Evolutionary conservation across 2,888 invertebrate genomes (phyloP), one percentile per base, ranked within the genome.

Genomic region (Subacronicta megacephala): DNA sequence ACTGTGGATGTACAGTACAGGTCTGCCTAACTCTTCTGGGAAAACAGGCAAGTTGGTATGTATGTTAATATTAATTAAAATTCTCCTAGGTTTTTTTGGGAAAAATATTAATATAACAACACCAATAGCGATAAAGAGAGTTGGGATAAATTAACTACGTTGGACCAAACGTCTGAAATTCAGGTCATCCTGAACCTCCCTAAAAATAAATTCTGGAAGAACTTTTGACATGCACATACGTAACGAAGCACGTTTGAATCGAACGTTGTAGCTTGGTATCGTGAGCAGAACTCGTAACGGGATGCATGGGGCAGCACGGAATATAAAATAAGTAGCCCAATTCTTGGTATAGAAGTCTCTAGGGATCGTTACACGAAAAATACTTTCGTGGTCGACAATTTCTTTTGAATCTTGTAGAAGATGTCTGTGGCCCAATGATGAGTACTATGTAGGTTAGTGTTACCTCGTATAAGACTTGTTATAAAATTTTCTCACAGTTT

Each of bases 301-400:
- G 16, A 41, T 63, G 50, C 49, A 68, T 54, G 47, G 64, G 55
- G 41, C 68, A 57, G 44, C 35, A 13, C 45, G 23, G 71, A 73
- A 73, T 74, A 70, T 74, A 58, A 64, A 62, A 74, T 71, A 51
- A 64, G 61, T 50, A 45, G 40, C 18, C 53, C 44, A 29, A 49
- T 46, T 43, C 58, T 56, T 16, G 59, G 33, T 51, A 54, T 54
- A 41, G 51, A 9, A 42, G 57, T 31, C 52, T 45, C 56, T 26
- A 1, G 52, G 47, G 47, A 1, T 12, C 6, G 29, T 18, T 38
- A 17, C 37, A 17, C 7, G 6, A 17, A 2, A 7, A 15, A 26
- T 26, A 26, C 12, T 12, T 26, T 26, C 15, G 10, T 5, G 26
- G 10, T 26, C 10, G 9, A 23, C 16, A 23, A 9, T 40, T 23